These are phyloP conservation scores for Eidolon dupreanum DNA, from an alignment of 2,797 vertebrate genomes.

Conservation along the genomic window DNA sequence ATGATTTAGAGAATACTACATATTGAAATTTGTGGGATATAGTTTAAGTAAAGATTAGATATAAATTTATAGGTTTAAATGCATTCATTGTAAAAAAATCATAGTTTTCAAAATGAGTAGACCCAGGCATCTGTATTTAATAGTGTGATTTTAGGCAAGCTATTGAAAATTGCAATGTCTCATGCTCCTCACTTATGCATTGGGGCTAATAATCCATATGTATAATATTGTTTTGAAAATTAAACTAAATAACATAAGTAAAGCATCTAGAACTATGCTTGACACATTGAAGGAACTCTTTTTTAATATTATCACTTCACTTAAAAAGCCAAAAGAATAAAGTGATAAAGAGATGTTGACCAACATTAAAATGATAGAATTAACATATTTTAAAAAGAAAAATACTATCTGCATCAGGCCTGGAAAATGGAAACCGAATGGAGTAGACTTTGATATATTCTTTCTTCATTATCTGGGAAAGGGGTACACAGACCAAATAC, in stretches of 20 bases:
- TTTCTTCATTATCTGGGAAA: background rate
- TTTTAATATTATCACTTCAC: background rate
- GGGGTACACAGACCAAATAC: background rate
- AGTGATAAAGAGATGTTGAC: background rate
- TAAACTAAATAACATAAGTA: background rate
- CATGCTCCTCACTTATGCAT: background rate
- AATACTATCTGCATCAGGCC: background rate
- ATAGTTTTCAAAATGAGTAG: slow-evolving; percentile 6
- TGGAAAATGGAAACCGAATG: background rate
- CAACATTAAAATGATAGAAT: background rate
- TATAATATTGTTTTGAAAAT: background rate
- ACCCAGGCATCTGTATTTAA: background rate
- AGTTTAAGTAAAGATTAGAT: background rate
- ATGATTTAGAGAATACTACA: background rate
- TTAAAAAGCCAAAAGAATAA: background rate
- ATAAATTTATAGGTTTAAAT: background rate
- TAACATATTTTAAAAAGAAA: background rate
- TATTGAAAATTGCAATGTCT: background rate
- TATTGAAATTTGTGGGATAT: background rate
- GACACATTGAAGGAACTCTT: background rate
- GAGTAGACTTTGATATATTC: background rate
- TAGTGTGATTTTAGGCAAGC: background rate
- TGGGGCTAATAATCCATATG: background rate
- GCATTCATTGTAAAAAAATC: background rate
- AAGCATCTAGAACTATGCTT: background rate